Base-by-base conservation (phyloP, 2,797 vertebrate genomes). In the Sciurus vulgaris region DNA sequence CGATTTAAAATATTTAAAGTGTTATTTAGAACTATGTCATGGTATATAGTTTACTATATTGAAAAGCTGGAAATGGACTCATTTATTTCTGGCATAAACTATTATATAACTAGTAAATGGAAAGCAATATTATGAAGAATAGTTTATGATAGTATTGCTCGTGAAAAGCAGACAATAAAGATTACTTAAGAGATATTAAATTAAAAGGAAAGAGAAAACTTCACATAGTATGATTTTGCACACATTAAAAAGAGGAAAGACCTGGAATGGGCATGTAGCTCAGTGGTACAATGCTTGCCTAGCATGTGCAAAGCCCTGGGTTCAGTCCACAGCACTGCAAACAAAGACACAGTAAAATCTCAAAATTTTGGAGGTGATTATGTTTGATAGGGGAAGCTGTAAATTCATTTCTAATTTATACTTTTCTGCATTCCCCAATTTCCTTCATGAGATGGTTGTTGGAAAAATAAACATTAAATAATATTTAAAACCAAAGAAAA, bases 401-500 rank as follows among this genome's bases (percentile, higher is more conserved):
- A 86, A 54, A 47, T 67, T 67, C 3, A 70, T 35, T 54, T 44
- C 10, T 61, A 56, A 15, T 86, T 77, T 89, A 33, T 56, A 73
- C 14, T 35, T 83, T 87, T 76, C 28, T 35, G 0, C 18, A 65
- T 51, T 41, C 54, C 13, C 78, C 69, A 41, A 6, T 56, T 78
- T 92, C 91, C 20, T 82, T 73, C 38, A 41, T 51, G 41, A 89
- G 24, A 61, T 70, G 10, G 69, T 73, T 88, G 2, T 30, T 94
- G 14, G 35, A 81, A 94, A 87, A 77, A 6, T 9, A 86, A 89
- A 54, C 0, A 72, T 86, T 82, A 76, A 65, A 24, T 67, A n/a
- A 0, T 51, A 89, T 89, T 89, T 92, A 77, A 92, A 94, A 91
- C 28, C 85, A 65, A 91, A 93, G 65, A 85, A 47, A 78, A 81